A percentile compares a stretch with the other conserved stretches of the same genome.
phyloP scores from a whole-genome alignment of 1,140 invertebrate species.

The Venturia canescens region DNA sequence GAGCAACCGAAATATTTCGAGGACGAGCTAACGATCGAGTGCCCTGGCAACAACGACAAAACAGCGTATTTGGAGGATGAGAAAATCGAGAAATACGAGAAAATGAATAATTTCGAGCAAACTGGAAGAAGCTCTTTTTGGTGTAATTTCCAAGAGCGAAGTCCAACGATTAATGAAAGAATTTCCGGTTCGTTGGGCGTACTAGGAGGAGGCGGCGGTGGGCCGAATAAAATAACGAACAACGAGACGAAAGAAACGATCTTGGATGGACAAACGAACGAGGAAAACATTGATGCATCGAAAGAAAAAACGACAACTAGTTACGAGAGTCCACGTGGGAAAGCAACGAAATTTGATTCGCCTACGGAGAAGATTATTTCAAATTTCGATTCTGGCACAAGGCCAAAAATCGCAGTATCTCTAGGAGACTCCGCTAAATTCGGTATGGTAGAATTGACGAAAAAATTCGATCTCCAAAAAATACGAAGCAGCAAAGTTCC shows the following conservation, averaged over 20 bases:
- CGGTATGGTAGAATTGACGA: slow-evolving; percentile 61
- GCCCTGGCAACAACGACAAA: slow-evolving; percentile 53
- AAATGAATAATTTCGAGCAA: slow-evolving; percentile 71
- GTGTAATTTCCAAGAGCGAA: slow-evolving; percentile 65
- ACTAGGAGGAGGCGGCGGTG: not conserved
- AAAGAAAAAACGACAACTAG: not conserved
- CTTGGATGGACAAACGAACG: slow-evolving; percentile 50
- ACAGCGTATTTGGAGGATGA: slow-evolving; percentile 59
- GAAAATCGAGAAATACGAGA: slow-evolving; percentile 63
- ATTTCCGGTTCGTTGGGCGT: slow-evolving; percentile 14
- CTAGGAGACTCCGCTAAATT: slow-evolving; percentile 60
- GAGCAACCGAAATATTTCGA: slow-evolving; percentile 72
- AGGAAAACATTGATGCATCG: slow-evolving; percentile 31
- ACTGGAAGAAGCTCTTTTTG: slow-evolving; percentile 60
- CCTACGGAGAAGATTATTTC: slow-evolving; percentile 42
- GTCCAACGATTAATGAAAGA: slow-evolving; percentile 34
- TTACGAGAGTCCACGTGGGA: not conserved
- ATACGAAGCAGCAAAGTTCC: slow-evolving; percentile 49
- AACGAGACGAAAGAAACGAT: slow-evolving; percentile 50
- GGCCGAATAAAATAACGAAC: slow-evolving; percentile 50
- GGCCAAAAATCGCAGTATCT: slow-evolving; percentile 62
- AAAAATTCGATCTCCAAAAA: slow-evolving; percentile 64
- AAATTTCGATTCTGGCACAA: slow-evolving; percentile 63
- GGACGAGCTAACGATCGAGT: slow-evolving; percentile 59
- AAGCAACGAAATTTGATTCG: slow-evolving; percentile 58